phyloP scores from a whole-genome alignment of 2,113 vertebrate species.

The Mustelus asterias region DNA sequence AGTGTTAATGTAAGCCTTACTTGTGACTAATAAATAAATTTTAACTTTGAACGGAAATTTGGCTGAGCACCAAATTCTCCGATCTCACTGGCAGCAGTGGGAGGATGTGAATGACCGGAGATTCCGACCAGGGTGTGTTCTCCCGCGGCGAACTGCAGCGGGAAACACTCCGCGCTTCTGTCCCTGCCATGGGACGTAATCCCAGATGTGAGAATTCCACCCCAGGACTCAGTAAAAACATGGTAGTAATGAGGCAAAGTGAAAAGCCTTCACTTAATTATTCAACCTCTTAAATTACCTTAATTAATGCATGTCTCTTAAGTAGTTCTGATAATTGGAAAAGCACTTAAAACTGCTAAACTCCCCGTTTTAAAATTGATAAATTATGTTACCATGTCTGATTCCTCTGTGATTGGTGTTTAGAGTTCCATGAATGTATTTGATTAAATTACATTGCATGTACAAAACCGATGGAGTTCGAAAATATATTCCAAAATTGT shows the following conservation, averaged over 20 bases:
- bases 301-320: not conserved
- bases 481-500: not conserved
- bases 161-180: too few relatives aligned
- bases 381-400: not conserved
- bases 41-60: too few relatives aligned
- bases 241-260: not conserved
- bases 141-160: too few relatives aligned
- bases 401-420: not conserved
- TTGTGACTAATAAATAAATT: too few relatives aligned
- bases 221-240: not conserved
- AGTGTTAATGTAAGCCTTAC: too few relatives aligned
- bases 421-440: not conserved
- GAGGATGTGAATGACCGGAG: too few relatives aligned
- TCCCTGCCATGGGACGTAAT: too few relatives aligned
- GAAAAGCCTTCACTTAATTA: not conserved
- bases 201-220: too few relatives aligned
- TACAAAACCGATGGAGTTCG: not conserved
- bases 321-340: conserved; percentile 17
- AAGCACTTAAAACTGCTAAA: not conserved
- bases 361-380: not conserved
- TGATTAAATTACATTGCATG: not conserved
- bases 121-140: too few relatives aligned
- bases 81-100: too few relatives aligned
- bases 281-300: not conserved
- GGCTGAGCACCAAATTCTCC: too few relatives aligned